Conservation (phyloP, 64 coral and sea anemone species). For the Montipora efflorescens region DNA sequence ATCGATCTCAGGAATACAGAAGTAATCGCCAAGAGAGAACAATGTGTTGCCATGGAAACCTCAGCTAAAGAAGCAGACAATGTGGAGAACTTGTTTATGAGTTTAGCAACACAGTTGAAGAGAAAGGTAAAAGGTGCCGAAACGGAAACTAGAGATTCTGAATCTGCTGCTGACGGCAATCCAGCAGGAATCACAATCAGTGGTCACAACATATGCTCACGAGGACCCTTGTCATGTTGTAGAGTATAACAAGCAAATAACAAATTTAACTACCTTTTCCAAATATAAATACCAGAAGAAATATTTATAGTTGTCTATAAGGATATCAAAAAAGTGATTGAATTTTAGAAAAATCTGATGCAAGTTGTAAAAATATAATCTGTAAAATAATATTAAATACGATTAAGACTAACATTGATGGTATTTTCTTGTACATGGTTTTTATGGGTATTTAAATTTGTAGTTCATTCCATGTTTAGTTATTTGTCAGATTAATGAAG, state of each 20-base stretch:
- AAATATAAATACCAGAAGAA: neutral
- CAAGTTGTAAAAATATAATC: too few relatives aligned
- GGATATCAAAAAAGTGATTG: too few relatives aligned
- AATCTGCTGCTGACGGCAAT: constrained; percentile 11
- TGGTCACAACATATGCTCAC: constrained; percentile 84
- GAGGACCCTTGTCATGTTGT: constrained; percentile 85
- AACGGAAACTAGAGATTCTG: constrained; percentile 46
- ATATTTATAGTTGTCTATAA: neutral
- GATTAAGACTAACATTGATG: too few relatives aligned
- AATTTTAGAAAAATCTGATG: too few relatives aligned
- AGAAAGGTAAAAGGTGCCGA: constrained; percentile 78
- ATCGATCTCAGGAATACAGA: constrained; percentile 85
- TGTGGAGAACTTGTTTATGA: constrained; percentile 93
- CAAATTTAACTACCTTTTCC: neutral
- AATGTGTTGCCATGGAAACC: constrained; percentile 94
- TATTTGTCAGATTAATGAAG: neutral
- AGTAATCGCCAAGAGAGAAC: constrained; percentile 74
- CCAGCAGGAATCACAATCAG: constrained; percentile 66
- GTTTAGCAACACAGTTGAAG: constrained; percentile 88
- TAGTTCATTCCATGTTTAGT: too few relatives aligned
- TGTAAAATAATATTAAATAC: too few relatives aligned
- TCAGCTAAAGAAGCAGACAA: constrained; percentile 97
- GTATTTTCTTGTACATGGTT: too few relatives aligned
- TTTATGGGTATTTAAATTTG: too few relatives aligned
- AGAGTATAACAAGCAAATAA: constrained; percentile 55